Evolutionary conservation across 2,113 vertebrate species (phyloP), one percentile per base, ranked within the genome.

Genomic region (Ictalurus punctatus): DNA sequence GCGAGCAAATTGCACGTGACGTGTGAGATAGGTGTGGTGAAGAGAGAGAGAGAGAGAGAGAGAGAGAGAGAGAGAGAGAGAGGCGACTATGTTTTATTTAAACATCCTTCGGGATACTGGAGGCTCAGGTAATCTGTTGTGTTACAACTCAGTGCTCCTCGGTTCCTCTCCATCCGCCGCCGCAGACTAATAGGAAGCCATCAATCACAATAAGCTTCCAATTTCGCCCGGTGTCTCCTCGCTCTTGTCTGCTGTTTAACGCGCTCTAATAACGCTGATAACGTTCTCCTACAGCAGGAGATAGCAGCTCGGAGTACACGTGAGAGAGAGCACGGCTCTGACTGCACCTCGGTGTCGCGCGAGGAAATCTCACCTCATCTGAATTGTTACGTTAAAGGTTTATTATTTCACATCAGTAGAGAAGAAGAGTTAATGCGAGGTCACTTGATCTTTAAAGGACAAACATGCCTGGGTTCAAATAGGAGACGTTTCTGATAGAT

Each of bases 111-210:
- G 95, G 95, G 95, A 92, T 90, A 95, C 96, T 96, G 96, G 95
- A 95, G 95, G 96, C 95, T 96, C 96, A 97, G 96, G 96, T 97
- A 97, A 97, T 97, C 96, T 97, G 96, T 97, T 97, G 97, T 97
- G 96, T 97, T 97, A 97, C 97, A 97, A 97, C 96, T 96, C 96
- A 97, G 96, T 97, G 96, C 96, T 95, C 90, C 96, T 95, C 84
- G 96, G 96, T 95, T 96, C 96, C 96, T 95, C 96, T 95, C 96
- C 95, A 96, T 96, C 96, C 96, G 95, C 96, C 96, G 96, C 95
- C 96, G 96, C 95, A 96, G 94, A 92, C 96, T 97, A 97, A 97
- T 97, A 97, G 96, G 96, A 97, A 97, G 94, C 96, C 96, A 97
- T 98, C 97, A 97, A 97, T 97, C 97, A 96, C 97, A 97, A 97